phyloP scores from a whole-genome alignment of 2,888 invertebrate genomes.

The Gortyna flavago region DNA sequence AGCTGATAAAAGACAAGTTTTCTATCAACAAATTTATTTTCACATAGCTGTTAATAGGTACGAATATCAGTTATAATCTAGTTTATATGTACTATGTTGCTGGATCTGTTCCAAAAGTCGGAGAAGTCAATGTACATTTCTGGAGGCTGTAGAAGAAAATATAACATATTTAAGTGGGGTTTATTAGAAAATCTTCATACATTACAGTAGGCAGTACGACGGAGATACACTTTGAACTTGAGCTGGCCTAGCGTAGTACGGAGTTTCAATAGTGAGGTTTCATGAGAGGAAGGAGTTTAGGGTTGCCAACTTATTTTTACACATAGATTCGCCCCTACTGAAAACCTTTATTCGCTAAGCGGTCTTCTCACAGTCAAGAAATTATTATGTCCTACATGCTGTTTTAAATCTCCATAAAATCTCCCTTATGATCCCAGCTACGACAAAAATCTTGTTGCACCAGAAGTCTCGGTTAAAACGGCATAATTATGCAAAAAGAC shows the following conservation, averaged over 20 bases:
- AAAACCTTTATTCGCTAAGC: no score
- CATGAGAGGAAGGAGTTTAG: background rate
- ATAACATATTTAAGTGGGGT: no score
- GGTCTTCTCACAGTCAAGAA: no score
- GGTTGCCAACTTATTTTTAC: background rate
- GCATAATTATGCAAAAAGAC: no score
- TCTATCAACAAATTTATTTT: constrained; percentile 36
- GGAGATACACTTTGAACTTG: background rate
- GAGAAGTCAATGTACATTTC: constrained; percentile 4
- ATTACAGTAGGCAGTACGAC: background rate
- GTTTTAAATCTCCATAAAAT: no score
- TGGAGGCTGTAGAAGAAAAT: background rate
- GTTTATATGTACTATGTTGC: constrained; percentile 11
- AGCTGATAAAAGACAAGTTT: background rate
- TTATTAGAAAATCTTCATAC: background rate
- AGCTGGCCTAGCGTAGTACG: background rate
- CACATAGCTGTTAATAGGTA: background rate
- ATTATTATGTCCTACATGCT: no score
- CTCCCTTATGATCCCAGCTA: no score
- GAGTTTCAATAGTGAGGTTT: no score
- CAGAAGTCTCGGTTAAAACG: no score
- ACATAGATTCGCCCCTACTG: no score
- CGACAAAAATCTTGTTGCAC: no score
- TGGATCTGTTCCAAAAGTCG: constrained; percentile 52
- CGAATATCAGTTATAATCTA: background rate